Evolutionary conservation across 1,140 invertebrate genomes (phyloP).

Genomic region (Cydia amplana): DNA sequence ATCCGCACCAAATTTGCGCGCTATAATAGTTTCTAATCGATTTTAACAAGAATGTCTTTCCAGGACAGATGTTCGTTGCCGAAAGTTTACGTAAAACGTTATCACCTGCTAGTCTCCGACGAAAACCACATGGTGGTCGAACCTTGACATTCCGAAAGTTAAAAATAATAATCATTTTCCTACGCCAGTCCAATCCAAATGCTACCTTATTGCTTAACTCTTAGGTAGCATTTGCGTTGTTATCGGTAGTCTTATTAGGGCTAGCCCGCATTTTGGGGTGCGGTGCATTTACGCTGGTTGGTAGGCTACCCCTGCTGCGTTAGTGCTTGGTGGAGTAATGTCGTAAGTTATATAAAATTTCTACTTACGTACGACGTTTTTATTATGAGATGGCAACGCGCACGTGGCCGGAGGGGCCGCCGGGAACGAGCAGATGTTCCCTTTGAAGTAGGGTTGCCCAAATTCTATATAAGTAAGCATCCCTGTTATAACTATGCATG

Average conservation of each 20-base stretch:
- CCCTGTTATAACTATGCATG: neutral
- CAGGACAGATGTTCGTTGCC: slow-evolving; percentile 21
- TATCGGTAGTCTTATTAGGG: slow-evolving; percentile 37
- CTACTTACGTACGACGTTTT: neutral
- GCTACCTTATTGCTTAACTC: slow-evolving; percentile 41
- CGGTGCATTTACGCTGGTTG: slow-evolving; percentile 57
- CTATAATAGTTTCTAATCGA: neutral
- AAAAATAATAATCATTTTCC: slow-evolving; percentile 76
- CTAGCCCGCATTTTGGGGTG: slow-evolving; percentile 70
- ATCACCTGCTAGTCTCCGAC: slow-evolving; percentile 64
- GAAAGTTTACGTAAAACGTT: slow-evolving; percentile 41
- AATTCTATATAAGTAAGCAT: slow-evolving; percentile 24
- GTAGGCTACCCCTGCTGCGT: slow-evolving; percentile 65
- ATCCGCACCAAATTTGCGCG: neutral
- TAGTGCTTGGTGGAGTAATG: slow-evolving; percentile 1
- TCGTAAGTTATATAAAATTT: neutral
- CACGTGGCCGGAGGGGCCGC: slow-evolving; percentile 58
- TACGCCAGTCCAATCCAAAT: slow-evolving; percentile 42
- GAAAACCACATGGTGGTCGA: slow-evolving; percentile 68
- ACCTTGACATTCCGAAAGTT: slow-evolving; percentile 74
- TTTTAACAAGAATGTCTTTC: slow-evolving; percentile 4
- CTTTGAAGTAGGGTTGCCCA: slow-evolving; percentile 37
- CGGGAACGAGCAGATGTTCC: slow-evolving; percentile 67
- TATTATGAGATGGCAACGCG: slow-evolving; percentile 39
- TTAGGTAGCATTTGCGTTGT: slow-evolving; percentile 44